phyloP scores from a whole-genome alignment of 92 coral and sea anemone species.

The Epizoanthus ramosus region DNA sequence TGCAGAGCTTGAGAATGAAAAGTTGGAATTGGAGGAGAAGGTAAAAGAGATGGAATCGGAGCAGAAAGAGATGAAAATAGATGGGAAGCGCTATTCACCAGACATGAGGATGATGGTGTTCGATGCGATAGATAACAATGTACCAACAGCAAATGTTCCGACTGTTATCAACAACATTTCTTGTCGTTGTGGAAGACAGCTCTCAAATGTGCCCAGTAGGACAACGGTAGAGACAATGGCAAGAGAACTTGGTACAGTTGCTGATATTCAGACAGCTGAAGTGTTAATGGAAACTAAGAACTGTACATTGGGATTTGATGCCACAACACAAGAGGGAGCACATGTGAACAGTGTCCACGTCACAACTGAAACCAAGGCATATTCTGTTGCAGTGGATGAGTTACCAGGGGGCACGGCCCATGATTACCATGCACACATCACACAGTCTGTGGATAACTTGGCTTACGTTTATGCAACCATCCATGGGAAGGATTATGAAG shows the following conservation, averaged over 20 bases:
- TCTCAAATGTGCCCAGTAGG: neutral
- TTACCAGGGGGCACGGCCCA: constrained; percentile 34
- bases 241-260: neutral
- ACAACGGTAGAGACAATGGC: neutral
- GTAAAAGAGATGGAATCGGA: no score
- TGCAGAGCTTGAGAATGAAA: no score
- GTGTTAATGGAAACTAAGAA: neutral
- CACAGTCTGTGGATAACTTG: constrained; percentile 17
- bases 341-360: constrained; percentile 5
- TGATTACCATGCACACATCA: constrained; percentile 5
- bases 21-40: no score
- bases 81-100: no score
- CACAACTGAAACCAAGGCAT: neutral
- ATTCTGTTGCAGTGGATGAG: constrained; percentile 30
- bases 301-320: neutral
- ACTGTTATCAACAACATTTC: neutral
- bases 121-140: neutral
- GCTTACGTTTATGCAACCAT: neutral
- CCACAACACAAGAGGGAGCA: no score
- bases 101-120: neutral
- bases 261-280: neutral
- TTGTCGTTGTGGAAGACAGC: neutral
- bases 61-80: no score
- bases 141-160: neutral
- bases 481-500: constrained; percentile 14